Percentiles rank a stretch among this genome's conserved stretches.
Evolutionary conservation across 1,140 invertebrate species (phyloP).

Genomic region (Macrobrachium nipponense): DNA sequence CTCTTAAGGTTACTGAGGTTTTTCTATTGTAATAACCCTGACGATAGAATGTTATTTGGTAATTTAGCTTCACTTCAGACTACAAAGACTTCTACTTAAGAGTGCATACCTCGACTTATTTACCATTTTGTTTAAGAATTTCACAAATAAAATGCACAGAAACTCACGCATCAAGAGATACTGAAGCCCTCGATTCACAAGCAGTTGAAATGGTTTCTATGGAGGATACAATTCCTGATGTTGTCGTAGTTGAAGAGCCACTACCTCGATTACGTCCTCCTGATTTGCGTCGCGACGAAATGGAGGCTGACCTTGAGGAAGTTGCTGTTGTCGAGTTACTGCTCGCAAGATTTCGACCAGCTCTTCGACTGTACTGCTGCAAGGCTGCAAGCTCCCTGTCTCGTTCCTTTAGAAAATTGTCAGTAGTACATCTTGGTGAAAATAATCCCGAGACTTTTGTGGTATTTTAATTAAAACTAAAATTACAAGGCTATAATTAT

Average conservation of each 20-base stretch:
- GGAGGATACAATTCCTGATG: constrained; percentile 41
- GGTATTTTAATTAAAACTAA: neutral
- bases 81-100: too few relatives aligned
- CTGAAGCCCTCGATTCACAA: constrained; percentile 22
- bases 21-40: too few relatives aligned
- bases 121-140: too few relatives aligned
- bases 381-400: constrained; percentile 36
- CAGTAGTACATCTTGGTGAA: neutral
- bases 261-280: constrained; percentile 20
- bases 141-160: too few relatives aligned
- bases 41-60: too few relatives aligned
- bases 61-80: too few relatives aligned
- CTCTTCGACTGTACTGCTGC: constrained; percentile 21
- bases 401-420: constrained; percentile 21
- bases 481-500: neutral
- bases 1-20: too few relatives aligned
- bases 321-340: constrained; percentile 41
- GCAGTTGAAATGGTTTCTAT: constrained; percentile 6
- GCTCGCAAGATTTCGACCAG: neutral
- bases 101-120: too few relatives aligned
- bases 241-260: constrained; percentile 35
- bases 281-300: constrained; percentile 34
- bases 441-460: too few relatives aligned
- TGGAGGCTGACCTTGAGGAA: constrained; percentile 41
- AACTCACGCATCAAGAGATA: constrained; percentile 40